phyloP scores from a whole-genome alignment of 2,888 invertebrate species.

The Eupithecia subfuscata region DNA sequence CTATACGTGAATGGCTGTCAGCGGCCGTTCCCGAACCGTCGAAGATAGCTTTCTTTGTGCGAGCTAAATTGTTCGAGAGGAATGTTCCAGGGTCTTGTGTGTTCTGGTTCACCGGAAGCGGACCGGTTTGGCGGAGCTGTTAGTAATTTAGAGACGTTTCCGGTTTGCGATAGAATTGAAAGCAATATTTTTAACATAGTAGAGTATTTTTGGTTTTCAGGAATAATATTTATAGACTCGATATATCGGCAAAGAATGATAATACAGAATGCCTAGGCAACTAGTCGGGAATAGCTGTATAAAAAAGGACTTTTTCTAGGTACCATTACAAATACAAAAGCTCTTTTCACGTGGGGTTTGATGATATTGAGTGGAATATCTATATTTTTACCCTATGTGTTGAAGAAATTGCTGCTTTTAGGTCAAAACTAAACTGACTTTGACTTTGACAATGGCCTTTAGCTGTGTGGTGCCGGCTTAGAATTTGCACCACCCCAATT shows the following conservation, averaged over 20 bases:
- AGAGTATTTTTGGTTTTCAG: background rate
- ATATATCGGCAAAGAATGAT: too few relatives aligned
- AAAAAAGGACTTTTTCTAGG: background rate
- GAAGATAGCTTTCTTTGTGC: slow-evolving; percentile 39
- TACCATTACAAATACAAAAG: background rate
- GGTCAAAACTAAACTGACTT: too few relatives aligned
- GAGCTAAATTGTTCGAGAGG: slow-evolving; percentile 33
- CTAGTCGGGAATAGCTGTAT: too few relatives aligned
- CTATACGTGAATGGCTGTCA: background rate
- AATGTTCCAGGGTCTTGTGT: slow-evolving; percentile 27
- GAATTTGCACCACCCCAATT: too few relatives aligned
- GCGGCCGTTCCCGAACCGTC: slow-evolving; percentile 5
- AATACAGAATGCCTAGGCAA: too few relatives aligned
- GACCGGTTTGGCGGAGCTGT: slow-evolving; percentile 14
- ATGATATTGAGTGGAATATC: too few relatives aligned
- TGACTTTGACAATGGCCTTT: too few relatives aligned
- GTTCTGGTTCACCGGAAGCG: slow-evolving; percentile 28
- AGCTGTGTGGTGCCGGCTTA: too few relatives aligned
- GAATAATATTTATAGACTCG: background rate
- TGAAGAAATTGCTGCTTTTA: too few relatives aligned
- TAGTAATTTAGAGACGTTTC: slow-evolving; percentile 11
- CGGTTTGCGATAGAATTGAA: slow-evolving; percentile 8
- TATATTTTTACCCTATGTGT: too few relatives aligned
- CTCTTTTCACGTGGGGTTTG: background rate
- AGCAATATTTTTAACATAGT: background rate